These are phyloP conservation scores for Cyrtonyx montezumae DNA, from an alignment of 2,113 vertebrate genomes.

Conservation along the genomic window DNA sequence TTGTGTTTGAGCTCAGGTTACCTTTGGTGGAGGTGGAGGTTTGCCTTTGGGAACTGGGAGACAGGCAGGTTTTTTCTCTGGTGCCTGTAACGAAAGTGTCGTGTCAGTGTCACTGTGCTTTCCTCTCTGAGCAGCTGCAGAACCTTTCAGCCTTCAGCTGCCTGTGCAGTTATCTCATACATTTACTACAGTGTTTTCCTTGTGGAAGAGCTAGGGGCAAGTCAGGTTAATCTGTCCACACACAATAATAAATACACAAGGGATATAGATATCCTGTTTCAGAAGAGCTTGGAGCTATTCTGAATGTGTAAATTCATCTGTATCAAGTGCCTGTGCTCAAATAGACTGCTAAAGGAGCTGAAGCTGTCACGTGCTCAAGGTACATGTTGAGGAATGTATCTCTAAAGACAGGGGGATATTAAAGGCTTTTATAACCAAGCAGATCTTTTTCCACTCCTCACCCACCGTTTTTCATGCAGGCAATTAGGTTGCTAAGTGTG, in stretches of 20 bases:
- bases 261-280: no score
- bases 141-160: neutral
- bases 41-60: neutral
- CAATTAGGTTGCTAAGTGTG: rapidly evolving
- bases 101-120: neutral
- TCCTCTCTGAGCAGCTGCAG: neutral
- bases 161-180: rapidly evolving
- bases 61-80: neutral
- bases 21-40: slow-evolving; percentile 40
- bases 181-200: neutral
- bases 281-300: neutral
- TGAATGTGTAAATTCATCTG: rapidly evolving
- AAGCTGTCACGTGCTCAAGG: neutral
- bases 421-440: neutral
- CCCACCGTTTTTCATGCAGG: no score
- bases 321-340: rapidly evolving
- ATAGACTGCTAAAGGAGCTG: neutral
- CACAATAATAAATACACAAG: rapidly evolving
- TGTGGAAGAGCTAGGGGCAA: neutral
- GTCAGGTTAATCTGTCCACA: neutral
- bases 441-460: neutral
- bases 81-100: neutral
- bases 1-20: neutral
- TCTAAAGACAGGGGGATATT: neutral
- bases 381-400: neutral